Conservation (phyloP, 2,797 vertebrate species). For the Heliangelus exortis region DNA sequence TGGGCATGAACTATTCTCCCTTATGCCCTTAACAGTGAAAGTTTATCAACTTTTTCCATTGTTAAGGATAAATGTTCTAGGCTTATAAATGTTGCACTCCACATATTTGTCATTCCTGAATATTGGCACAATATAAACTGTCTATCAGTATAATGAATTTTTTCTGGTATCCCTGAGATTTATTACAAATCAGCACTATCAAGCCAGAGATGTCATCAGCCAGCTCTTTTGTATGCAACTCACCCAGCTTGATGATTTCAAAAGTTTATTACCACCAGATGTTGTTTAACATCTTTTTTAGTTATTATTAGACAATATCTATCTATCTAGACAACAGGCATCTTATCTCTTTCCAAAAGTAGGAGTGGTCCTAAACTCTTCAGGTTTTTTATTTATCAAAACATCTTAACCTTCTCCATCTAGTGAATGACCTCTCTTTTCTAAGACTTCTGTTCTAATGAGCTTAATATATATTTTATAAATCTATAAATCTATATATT, state of each 20-base stretch:
- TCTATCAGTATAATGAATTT: neutral
- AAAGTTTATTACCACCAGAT: neutral
- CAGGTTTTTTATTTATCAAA: neutral
- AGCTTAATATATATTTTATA: neutral
- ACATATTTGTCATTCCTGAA: neutral
- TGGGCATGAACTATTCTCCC: neutral
- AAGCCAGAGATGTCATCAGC: neutral
- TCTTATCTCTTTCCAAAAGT: slow-evolving; percentile 3
- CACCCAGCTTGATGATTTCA: neutral
- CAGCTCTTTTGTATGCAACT: neutral
- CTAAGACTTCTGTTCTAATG: neutral
- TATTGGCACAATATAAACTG: neutral
- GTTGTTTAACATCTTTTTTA: neutral
- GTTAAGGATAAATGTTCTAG: neutral
- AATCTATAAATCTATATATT: neutral
- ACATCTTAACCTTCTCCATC: neutral
- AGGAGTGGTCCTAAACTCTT: neutral
- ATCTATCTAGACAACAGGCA: neutral
- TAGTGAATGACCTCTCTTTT: neutral
- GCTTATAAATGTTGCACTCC: neutral
- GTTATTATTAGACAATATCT: neutral
- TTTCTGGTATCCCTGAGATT: neutral
- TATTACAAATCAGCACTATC: neutral
- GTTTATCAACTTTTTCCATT: neutral
- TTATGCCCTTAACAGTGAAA: neutral